Evolutionary conservation across 2,888 invertebrate species (phyloP).

Genomic region (Heteromyza rotundicornis): DNA sequence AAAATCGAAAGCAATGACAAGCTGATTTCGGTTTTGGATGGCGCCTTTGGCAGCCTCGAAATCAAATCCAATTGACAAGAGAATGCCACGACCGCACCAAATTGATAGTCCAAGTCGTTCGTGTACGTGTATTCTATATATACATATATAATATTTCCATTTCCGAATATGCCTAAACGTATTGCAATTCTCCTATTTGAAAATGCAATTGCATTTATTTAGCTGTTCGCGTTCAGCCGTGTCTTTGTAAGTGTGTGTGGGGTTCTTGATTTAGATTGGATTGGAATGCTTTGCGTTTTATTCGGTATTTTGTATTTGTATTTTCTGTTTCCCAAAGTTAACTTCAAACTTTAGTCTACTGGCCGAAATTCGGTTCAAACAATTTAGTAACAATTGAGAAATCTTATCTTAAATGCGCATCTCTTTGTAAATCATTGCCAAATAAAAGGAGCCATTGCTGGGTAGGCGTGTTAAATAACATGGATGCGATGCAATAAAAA

Average conservation of each 20-base stretch:
- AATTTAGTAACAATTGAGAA: no score
- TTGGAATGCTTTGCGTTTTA: no score
- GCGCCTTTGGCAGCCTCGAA: slow-evolving; percentile 56
- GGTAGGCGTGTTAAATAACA: no score
- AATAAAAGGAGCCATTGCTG: no score
- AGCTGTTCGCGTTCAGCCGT: background rate
- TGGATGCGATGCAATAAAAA: no score
- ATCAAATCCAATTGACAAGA: slow-evolving; percentile 59
- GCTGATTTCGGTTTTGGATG: slow-evolving; percentile 54
- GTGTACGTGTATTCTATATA: slow-evolving; percentile 1
- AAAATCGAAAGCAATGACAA: slow-evolving; percentile 63
- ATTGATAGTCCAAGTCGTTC: background rate
- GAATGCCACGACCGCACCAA: slow-evolving; percentile 10
- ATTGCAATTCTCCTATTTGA: background rate
- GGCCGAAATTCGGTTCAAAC: no score
- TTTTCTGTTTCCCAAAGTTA: background rate
- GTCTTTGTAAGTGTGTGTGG: background rate
- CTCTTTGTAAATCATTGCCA: no score
- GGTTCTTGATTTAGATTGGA: no score
- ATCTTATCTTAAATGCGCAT: no score
- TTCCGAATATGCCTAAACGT: slow-evolving; percentile 39
- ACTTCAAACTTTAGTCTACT: background rate
- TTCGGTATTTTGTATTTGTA: background rate
- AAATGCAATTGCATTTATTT: background rate
- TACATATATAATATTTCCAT: slow-evolving; percentile 32